These are phyloP conservation scores for Calephelis virginiensis DNA, from an alignment of 1,140 invertebrate species.

Conservation along the genomic window DNA sequence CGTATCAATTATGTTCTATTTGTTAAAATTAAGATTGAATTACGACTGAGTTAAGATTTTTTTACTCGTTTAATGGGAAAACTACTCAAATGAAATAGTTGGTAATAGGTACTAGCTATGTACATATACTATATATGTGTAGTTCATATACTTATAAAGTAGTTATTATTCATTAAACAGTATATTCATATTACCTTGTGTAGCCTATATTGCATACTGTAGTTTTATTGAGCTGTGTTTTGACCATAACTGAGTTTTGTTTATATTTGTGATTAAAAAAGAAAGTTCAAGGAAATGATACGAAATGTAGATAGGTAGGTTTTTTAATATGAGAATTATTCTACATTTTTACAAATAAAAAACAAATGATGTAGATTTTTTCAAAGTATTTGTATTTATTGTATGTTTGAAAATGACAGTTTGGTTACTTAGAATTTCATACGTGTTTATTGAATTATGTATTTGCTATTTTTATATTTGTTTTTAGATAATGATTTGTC, in stretches of 20 bases:
- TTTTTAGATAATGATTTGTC: constrained; percentile 30
- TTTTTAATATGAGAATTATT: constrained; percentile 73
- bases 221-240: constrained; percentile 14
- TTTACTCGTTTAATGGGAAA: too few relatives aligned
- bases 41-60: too few relatives aligned
- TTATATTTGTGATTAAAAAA: constrained; percentile 18
- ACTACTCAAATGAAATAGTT: too few relatives aligned
- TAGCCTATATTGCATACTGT: constrained; percentile 19
- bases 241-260: constrained; percentile 17
- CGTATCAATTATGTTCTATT: too few relatives aligned
- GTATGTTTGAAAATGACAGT: constrained; percentile 42
- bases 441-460: constrained; percentile 27
- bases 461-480: constrained; percentile 37
- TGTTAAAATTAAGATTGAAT: too few relatives aligned
- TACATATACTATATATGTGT: too few relatives aligned
- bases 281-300: constrained; percentile 68
- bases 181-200: constrained; percentile 3
- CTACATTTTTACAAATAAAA: constrained; percentile 46
- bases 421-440: constrained; percentile 17
- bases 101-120: too few relatives aligned
- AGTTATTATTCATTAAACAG: not conserved
- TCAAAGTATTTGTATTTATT: constrained; percentile 48
- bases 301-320: constrained; percentile 75
- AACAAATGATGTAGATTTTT: constrained; percentile 44
- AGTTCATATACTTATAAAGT: too few relatives aligned